A percentile compares a stretch with the other conserved stretches of the same genome.
Evolutionary conservation across 1,140 invertebrate genomes (phyloP).

Genomic region (Mercenaria mercenaria): DNA sequence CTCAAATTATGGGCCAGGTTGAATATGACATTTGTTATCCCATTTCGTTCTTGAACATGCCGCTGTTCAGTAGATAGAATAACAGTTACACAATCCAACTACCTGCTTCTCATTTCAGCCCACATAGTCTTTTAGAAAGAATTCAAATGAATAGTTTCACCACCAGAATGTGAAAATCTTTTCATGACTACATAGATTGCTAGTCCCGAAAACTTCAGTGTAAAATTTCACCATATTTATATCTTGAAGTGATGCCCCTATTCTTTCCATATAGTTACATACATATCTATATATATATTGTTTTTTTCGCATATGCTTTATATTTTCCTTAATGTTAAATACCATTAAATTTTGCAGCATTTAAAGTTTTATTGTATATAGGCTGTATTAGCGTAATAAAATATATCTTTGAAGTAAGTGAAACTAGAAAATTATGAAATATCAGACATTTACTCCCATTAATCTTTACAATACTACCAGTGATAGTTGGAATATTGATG

Average conservation of each 20-base stretch:
- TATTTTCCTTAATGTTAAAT: not conserved
- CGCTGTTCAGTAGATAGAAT: too few species aligned
- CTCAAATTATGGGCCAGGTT: too few species aligned
- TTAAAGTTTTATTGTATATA: not conserved
- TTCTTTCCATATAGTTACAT: not conserved
- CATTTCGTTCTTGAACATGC: too few species aligned
- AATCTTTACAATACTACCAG: not conserved
- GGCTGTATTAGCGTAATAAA: not conserved
- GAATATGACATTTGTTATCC: too few species aligned
- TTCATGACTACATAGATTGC: not conserved
- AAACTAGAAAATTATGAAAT: not conserved
- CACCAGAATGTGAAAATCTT: not conserved
- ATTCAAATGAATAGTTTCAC: not conserved
- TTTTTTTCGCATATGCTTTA: not conserved
- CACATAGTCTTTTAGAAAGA: not conserved
- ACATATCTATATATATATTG: not conserved
- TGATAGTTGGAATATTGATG: too few species aligned
- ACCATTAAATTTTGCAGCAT: not conserved
- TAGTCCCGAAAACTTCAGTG: conserved; percentile 1
- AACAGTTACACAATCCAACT: too few species aligned
- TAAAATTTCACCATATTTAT: conserved; percentile 4
- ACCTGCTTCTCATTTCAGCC: too few species aligned
- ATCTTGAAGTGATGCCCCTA: not conserved
- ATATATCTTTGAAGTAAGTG: not conserved
- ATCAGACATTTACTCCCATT: not conserved